Evolutionary conservation across 92 coral and sea anemone species (phyloP), one percentile per base, ranked within the genome.

Genomic region (Paramuricea clavata): DNA sequence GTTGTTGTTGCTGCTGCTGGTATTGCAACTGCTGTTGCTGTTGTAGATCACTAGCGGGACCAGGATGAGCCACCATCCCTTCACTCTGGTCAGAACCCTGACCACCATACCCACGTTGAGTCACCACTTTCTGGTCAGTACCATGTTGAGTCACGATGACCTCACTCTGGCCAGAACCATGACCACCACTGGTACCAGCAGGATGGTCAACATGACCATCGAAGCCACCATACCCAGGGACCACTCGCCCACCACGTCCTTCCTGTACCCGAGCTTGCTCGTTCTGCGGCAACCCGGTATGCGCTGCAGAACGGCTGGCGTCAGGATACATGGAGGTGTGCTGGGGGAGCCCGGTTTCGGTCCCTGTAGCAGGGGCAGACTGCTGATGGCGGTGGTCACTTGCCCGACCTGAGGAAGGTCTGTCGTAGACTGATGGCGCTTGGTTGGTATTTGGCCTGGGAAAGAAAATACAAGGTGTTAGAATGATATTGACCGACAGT

Each of bases 211-310:
- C 69, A 61, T 23, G 34, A 61, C 34, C 69, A 61, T 61, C 69
- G n/a, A 27, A n/a, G 34, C 76, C 76, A 70, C 76, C 76, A 35
- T 35, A 12, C 22, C 52, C 76, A 31, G 49, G 76, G 76, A 17
- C 30, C 22, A 35, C 5, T 49, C 41, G 23, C 76, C 23, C 76
- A 15, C 49, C 19, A 13, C 23, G 35, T 1, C 26, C 47, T 33
- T 49, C 50, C 33, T 12, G 49, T 21, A 70, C 52, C 76, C 47
- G 49, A 12, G 22, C 49, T 1, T 70, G 49, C 49, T 70, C 76
- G 26, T n/a, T 70, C 76, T 49, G 23, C 33, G 47, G 76, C 76
- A 31, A 17, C 76, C 76, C 76, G 76, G 76, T 70, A 15, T 16
- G 49, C 13, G 39, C 76, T 70, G 41, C 49, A 49, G 76, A 70